A percentile compares a stretch with the other conserved stretches of the same genome.
Conservation (phyloP, 2,888 invertebrate genomes). For the Metellina segmentata region DNA sequence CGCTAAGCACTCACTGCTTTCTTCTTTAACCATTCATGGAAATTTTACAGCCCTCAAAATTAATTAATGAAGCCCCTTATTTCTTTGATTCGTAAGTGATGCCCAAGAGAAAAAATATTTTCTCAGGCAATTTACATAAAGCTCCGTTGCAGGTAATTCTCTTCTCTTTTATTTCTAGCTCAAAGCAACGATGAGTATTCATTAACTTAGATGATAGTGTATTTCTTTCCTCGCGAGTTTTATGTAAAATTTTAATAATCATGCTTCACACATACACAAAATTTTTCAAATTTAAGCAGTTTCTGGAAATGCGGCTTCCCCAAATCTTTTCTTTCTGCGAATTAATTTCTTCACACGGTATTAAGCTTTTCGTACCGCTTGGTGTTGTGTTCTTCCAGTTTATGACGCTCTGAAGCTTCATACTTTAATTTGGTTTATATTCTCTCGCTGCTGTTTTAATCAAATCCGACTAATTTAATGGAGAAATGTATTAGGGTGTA, state of each 20-base stretch:
- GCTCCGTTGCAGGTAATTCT: background rate
- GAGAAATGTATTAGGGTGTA: background rate
- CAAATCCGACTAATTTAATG: background rate
- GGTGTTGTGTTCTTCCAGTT: background rate
- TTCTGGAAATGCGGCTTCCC: background rate
- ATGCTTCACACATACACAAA: background rate
- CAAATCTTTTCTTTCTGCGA: background rate
- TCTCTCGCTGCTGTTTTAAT: background rate
- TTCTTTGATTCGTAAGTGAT: background rate
- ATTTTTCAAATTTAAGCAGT: background rate
- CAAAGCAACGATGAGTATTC: background rate
- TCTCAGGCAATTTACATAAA: background rate
- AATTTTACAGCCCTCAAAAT: conserved; percentile 1
- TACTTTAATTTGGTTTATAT: background rate
- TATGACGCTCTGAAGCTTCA: background rate
- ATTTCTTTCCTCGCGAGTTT: background rate
- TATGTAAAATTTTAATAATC: background rate
- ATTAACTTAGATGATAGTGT: background rate
- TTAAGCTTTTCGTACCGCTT: background rate
- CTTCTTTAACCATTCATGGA: background rate
- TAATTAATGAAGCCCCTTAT: background rate
- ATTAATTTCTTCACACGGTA: background rate
- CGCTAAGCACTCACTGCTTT: background rate
- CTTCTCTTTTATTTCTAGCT: background rate
- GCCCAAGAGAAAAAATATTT: background rate